Conservation (phyloP, 2,888 invertebrate species). For the Protonemura montana region DNA sequence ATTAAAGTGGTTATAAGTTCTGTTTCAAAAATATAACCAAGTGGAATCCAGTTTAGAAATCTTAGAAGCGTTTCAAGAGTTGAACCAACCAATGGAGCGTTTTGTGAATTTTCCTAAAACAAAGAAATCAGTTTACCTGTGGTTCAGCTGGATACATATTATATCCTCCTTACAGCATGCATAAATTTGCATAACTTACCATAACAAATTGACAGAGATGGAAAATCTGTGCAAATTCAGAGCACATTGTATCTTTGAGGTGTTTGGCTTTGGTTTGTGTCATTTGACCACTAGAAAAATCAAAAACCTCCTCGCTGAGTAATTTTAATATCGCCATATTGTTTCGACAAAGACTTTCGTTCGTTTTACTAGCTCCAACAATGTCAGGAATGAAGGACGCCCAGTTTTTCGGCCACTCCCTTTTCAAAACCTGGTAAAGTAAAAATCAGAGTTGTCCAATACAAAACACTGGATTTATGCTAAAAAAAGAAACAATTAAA, state of each 20-base stretch:
- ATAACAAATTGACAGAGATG: constrained; percentile 97
- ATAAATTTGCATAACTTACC: constrained; percentile 57
- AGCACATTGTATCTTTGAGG: constrained; percentile 99
- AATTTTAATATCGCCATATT: constrained; percentile 99
- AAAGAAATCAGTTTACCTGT: constrained; percentile 42
- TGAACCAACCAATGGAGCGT: constrained; percentile 93
- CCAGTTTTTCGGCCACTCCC: constrained; percentile 99
- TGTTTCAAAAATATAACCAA: constrained; percentile 99
- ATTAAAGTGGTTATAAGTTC: constrained; percentile 93
- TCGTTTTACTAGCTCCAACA: constrained; percentile 98
- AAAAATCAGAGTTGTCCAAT: constrained; percentile 17
- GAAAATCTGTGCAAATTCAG: constrained; percentile 98
- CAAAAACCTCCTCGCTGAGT: constrained; percentile 98
- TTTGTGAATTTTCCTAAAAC: constrained; percentile 89
- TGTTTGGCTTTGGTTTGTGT: constrained; percentile 99
- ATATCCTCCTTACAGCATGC: not conserved
- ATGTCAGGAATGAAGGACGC: constrained; percentile 98
- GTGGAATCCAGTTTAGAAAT: constrained; percentile 99
- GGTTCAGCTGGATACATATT: not conserved
- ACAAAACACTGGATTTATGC: too few species aligned
- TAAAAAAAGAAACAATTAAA: constrained; percentile 16
- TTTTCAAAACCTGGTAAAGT: constrained; percentile 81
- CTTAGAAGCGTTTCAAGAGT: constrained; percentile 95
- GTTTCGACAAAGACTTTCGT: constrained; percentile 98
- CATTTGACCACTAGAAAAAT: constrained; percentile 97